Conservation (phyloP, 2,113 vertebrate species). For the Psittacula cyanocephala region DNA sequence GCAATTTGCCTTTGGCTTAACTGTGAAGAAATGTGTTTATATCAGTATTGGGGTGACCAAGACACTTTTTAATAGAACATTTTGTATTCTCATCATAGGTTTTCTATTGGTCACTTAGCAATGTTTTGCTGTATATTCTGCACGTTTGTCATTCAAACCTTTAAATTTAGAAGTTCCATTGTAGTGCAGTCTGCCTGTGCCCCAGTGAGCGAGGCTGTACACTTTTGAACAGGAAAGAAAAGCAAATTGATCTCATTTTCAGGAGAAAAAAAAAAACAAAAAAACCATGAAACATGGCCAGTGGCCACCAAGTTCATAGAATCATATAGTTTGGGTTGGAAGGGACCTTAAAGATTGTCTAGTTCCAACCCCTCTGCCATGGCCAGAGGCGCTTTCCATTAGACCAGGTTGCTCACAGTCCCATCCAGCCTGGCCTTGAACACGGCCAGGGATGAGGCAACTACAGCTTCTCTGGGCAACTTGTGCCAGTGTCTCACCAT, state of each 20-base stretch:
- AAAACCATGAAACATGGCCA: not conserved
- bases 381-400: not conserved
- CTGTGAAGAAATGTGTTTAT: not conserved
- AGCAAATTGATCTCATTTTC: not conserved
- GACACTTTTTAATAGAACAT: not conserved
- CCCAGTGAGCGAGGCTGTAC: not conserved
- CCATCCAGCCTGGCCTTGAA: not conserved
- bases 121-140: slow-evolving; percentile 27
- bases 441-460: not conserved
- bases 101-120: slow-evolving; percentile 17
- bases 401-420: not conserved
- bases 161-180: slow-evolving; percentile 48
- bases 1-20: not conserved
- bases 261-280: not conserved
- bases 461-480: not conserved
- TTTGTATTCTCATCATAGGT: slow-evolving; percentile 11
- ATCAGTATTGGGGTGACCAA: not conserved
- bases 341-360: not conserved
- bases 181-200: not conserved
- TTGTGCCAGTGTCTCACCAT: not conserved
- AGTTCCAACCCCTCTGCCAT: not conserved
- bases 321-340: not conserved
- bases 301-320: not conserved
- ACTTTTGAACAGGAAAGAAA: not conserved
- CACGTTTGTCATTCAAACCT: slow-evolving; percentile 28